A percentile compares a stretch with the other conserved stretches of the same genome.
Conservation (phyloP, 2,888 invertebrate genomes). For the Hypolimnas misippus region DNA sequence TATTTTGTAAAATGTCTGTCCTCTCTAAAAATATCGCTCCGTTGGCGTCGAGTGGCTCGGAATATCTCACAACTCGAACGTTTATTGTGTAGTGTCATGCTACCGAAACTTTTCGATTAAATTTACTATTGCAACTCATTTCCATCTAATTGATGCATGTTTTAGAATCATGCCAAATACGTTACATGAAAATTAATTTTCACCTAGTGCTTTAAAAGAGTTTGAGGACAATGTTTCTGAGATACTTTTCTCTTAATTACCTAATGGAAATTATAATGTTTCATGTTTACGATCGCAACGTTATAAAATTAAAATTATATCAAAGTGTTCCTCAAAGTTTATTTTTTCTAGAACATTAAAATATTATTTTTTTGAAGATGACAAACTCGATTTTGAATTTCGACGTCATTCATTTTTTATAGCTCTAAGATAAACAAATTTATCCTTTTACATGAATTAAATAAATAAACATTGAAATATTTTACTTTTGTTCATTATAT, state of each 20-base stretch:
- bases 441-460: not conserved
- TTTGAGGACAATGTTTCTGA: no score
- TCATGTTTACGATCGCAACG: no score
- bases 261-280: no score
- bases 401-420: no score
- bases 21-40: conserved; percentile 77
- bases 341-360: no score
- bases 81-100: conserved; percentile 58
- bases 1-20: conserved; percentile 81
- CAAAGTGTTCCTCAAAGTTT: no score
- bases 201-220: not conserved
- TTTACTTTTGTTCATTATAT: not conserved
- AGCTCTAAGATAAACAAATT: no score
- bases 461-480: not conserved
- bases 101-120: conserved; percentile 41
- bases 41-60: conserved; percentile 68
- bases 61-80: conserved; percentile 68
- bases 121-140: conserved; percentile 16
- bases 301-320: no score
- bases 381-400: no score
- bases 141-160: conserved; percentile 4
- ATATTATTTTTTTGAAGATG: no score
- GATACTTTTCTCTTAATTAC: no score
- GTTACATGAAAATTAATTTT: not conserved
- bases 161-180: conserved; percentile 12